These are phyloP conservation scores for Pentamera pediparva DNA, from an alignment of 53 echinoderm and acorn worm species.

Conservation along the genomic window DNA sequence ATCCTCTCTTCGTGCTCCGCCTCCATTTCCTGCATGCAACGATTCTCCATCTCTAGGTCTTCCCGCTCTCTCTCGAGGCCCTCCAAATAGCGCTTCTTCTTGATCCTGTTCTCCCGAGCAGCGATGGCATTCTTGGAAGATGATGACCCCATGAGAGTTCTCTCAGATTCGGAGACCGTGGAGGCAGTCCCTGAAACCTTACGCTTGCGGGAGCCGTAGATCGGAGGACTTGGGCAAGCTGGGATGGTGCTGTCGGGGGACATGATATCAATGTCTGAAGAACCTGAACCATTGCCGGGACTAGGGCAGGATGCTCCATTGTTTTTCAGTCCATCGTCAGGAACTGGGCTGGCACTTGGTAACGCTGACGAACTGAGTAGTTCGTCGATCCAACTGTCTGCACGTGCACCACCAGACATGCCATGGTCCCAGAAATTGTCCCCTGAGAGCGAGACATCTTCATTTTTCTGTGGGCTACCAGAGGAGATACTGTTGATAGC, in stretches of 20 bases:
- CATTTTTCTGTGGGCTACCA: not conserved
- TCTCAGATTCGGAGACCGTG: not conserved
- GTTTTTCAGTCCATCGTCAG: too few species aligned
- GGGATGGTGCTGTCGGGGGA: constrained; percentile 1
- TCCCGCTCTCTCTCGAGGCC: constrained; percentile 43
- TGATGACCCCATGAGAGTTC: not conserved
- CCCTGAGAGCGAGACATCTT: not conserved
- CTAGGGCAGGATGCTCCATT: not conserved
- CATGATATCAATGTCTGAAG: not conserved
- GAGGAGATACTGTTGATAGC: not conserved
- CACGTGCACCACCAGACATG: not conserved
- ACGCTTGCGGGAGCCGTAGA: not conserved
- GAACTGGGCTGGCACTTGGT: too few species aligned
- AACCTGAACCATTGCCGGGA: not conserved
- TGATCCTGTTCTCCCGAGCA: constrained; percentile 76
- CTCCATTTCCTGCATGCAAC: constrained; percentile 30
- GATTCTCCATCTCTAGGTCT: constrained; percentile 46
- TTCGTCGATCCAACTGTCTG: not conserved
- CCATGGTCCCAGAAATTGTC: not conserved
- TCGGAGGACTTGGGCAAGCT: not conserved
- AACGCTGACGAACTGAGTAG: not conserved
- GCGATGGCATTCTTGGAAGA: constrained; percentile 69
- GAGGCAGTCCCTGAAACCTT: not conserved
- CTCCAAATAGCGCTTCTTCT: constrained; percentile 61
- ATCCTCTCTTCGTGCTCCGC: constrained; percentile 38